Evolutionary conservation across 1,140 invertebrate species (phyloP).

Genomic region (Drosophila yakuba): DNA sequence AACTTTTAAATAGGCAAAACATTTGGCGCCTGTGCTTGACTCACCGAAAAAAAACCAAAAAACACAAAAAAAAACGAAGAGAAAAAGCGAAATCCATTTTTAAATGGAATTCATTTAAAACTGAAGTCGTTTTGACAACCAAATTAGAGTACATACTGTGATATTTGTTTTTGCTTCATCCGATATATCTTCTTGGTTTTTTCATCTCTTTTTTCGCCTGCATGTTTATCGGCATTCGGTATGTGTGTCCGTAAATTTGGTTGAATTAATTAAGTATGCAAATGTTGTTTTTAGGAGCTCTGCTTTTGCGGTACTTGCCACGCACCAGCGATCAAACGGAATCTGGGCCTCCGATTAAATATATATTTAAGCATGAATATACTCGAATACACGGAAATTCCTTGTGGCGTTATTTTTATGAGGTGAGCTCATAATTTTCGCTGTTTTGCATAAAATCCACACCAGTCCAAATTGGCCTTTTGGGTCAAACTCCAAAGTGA

Average conservation of each 20-base stretch:
- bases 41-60: constrained; percentile 22
- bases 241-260: constrained; percentile 13
- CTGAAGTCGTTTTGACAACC: constrained; percentile 76
- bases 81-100: constrained; percentile 46
- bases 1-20: constrained; percentile 80
- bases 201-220: constrained; percentile 41
- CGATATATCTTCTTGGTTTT: constrained; percentile 25
- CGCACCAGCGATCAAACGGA: constrained; percentile 66
- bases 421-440: constrained; percentile 77
- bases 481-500: constrained; percentile 58
- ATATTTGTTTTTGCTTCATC: constrained; percentile 54
- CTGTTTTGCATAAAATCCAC: constrained; percentile 40
- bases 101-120: constrained; percentile 61
- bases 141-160: constrained; percentile 73
- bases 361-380: constrained; percentile 44
- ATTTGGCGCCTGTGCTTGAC: constrained; percentile 67
- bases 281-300: constrained; percentile 52
- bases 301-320: constrained; percentile 76
- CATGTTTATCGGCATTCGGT: constrained; percentile 58
- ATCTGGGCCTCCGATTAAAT: constrained; percentile 61
- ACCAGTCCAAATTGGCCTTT: constrained; percentile 53
- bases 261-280: constrained; percentile 78
- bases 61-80: background rate
- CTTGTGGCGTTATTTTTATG: constrained; percentile 71
- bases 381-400: constrained; percentile 57